These are phyloP conservation scores for Galagoides demidoff DNA, from an alignment of 2,797 vertebrate species.

Conservation along the genomic window DNA sequence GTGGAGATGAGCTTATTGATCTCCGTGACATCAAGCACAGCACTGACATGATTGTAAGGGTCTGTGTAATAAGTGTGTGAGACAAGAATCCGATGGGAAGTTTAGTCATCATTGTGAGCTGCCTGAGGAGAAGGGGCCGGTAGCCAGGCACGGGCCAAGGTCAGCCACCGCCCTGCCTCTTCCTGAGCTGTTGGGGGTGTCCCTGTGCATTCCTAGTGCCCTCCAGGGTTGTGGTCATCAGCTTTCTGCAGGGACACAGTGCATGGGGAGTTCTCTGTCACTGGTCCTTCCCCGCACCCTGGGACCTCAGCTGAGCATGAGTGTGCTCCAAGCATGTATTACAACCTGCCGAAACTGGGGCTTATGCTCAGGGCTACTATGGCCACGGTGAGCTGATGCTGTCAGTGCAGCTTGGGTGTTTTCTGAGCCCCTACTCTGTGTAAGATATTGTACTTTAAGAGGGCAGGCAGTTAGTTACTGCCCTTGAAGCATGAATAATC, in stretches of 20 bases:
- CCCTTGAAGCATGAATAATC: background rate
- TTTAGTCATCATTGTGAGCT: background rate
- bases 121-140: too few species aligned
- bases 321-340: fast-evolving
- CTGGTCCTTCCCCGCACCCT: too few species aligned
- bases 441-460: background rate
- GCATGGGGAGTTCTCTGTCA: background rate
- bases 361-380: background rate
- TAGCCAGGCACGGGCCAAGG: background rate
- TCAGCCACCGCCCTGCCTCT: background rate
- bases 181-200: background rate
- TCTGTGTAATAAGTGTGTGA: slow-evolving; percentile 41
- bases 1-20: slow-evolving; percentile 64
- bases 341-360: background rate
- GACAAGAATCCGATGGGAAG: background rate
- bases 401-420: background rate
- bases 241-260: background rate
- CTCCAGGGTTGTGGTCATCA: background rate
- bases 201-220: background rate
- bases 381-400: background rate
- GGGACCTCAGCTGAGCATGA: background rate
- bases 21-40: background rate
- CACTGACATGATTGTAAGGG: background rate
- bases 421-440: background rate
- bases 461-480: background rate